Evolutionary conservation across 2,888 invertebrate species (phyloP).

Genomic region (Synanthedon formicaeformis): DNA sequence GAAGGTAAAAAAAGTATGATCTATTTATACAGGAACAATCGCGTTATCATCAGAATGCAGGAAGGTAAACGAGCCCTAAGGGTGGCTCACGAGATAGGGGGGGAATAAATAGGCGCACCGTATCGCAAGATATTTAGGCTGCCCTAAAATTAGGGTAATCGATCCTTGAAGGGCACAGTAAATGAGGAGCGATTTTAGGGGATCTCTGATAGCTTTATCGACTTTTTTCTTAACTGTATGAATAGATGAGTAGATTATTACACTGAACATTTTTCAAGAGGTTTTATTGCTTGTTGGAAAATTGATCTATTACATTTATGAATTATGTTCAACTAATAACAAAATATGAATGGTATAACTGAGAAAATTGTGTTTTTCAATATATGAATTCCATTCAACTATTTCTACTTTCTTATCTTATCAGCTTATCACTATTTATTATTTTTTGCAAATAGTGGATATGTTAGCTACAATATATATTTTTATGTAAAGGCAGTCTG

Average conservation of each 20-base stretch:
- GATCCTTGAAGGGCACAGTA: constrained; percentile 23
- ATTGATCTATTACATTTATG: too few relatives aligned
- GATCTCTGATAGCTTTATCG: constrained; percentile 33
- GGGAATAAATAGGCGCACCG: constrained; percentile 19
- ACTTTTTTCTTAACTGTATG: neutral
- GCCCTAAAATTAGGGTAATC: constrained; percentile 24
- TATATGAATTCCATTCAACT: too few relatives aligned
- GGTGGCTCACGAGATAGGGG: constrained; percentile 15
- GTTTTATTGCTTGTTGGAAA: too few relatives aligned
- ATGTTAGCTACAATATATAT: too few relatives aligned
- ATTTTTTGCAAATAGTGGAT: too few relatives aligned
- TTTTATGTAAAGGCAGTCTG: too few relatives aligned
- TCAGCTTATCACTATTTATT: too few relatives aligned
- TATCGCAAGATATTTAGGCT: constrained; percentile 22
- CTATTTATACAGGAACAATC: constrained; percentile 31
- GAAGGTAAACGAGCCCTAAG: constrained; percentile 22
- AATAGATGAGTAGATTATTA: neutral
- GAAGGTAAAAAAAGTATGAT: constrained; percentile 4
- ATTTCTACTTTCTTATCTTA: too few relatives aligned
- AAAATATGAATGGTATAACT: too few relatives aligned
- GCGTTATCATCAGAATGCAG: constrained; percentile 22
- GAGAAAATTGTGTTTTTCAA: too few relatives aligned
- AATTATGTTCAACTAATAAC: too few relatives aligned
- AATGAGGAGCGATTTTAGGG: constrained; percentile 34
- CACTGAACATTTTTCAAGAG: neutral